phyloP scores from a whole-genome alignment of 2,888 invertebrate species.

The Oxyteleia sp. region DNA sequence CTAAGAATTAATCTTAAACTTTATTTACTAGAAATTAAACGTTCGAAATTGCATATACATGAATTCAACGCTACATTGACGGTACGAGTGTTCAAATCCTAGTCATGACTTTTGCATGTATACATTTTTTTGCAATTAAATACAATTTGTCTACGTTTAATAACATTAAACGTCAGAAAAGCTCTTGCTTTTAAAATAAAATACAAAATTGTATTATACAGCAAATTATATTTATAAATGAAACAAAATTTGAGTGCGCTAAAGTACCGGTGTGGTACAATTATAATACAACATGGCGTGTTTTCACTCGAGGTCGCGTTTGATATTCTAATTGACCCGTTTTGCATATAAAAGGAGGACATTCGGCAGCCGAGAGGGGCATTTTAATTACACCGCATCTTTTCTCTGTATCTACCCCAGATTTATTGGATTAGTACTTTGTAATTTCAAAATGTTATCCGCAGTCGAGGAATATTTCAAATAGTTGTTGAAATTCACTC shows the following conservation, averaged over 20 bases:
- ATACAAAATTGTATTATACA: too few relatives aligned
- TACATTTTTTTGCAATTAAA: too few relatives aligned
- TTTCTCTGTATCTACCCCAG: conserved; percentile 57
- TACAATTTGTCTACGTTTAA: too few relatives aligned
- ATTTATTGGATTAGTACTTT: conserved; percentile 61
- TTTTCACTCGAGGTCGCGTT: conserved; percentile 79
- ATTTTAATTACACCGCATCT: conserved; percentile 79
- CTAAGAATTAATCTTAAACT: too few relatives aligned
- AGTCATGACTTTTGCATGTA: too few relatives aligned
- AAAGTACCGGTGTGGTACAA: conserved; percentile 45
- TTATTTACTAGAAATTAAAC: too few relatives aligned
- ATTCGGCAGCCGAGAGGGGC: conserved; percentile 77
- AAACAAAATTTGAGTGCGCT: conserved; percentile 1
- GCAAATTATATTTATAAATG: not conserved
- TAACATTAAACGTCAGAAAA: too few relatives aligned
- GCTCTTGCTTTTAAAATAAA: too few relatives aligned
- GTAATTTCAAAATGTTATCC: conserved; percentile 42
- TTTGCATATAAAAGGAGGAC: conserved; percentile 82
- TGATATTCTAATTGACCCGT: conserved; percentile 84
- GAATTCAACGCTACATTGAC: too few relatives aligned
- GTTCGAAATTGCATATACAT: too few relatives aligned
- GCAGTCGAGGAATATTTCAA: not conserved
- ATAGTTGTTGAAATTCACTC: too few relatives aligned
- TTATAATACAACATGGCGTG: conserved; percentile 71
- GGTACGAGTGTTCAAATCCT: too few relatives aligned